phyloP scores from a whole-genome alignment of 2,113 vertebrate species.

The Pterophyllum scalare region DNA sequence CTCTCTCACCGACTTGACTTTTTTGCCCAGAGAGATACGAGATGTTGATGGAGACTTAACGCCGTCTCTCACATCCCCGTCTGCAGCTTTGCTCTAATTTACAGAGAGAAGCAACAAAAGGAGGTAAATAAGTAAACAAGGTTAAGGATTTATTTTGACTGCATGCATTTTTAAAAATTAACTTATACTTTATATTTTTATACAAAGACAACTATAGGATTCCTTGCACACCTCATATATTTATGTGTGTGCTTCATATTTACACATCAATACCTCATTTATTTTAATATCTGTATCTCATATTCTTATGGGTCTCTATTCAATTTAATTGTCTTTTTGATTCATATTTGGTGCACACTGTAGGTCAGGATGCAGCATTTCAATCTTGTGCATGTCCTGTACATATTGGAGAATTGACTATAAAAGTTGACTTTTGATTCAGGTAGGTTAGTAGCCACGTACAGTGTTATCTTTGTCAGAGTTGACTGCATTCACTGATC shows the following conservation, averaged over 20 bases:
- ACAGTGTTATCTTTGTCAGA: constrained; percentile 65
- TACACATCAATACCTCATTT: background rate
- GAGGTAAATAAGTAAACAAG: too few species aligned
- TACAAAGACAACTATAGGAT: background rate
- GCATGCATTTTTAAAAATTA: too few species aligned
- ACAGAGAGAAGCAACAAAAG: background rate
- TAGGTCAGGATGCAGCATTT: background rate
- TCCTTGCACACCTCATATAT: background rate
- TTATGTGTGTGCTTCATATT: background rate
- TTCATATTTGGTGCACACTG: background rate
- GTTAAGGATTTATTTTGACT: background rate
- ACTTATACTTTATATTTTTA: too few species aligned
- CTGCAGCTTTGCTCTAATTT: constrained; percentile 86
- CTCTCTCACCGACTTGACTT: constrained; percentile 96
- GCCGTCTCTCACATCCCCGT: constrained; percentile 82
- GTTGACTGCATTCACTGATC: constrained; percentile 82
- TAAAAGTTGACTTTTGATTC: background rate
- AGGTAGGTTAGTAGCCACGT: constrained; percentile 9
- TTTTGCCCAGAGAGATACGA: constrained; percentile 93
- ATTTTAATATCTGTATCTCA: background rate
- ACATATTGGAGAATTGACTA: background rate
- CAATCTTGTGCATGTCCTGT: background rate
- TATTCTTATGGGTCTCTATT: background rate
- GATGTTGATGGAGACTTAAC: constrained; percentile 89
- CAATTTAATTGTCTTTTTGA: background rate